Evolutionary conservation across 2,113 vertebrate species (phyloP).

Genomic region (Kryptolebias marmoratus): DNA sequence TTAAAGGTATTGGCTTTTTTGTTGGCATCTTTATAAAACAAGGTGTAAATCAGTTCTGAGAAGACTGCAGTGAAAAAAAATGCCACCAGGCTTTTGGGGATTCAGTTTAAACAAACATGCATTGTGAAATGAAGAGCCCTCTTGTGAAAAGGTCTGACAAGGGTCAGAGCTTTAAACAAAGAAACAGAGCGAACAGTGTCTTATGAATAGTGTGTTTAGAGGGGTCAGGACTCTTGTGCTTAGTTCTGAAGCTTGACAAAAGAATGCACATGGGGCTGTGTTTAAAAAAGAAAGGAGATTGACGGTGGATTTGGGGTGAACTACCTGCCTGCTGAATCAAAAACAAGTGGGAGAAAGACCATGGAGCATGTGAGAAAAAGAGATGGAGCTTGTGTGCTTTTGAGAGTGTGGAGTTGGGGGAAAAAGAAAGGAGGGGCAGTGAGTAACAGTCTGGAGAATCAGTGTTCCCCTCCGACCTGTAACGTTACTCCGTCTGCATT

Average conservation of each 20-base stretch:
- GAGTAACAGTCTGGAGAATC: constrained; percentile 81
- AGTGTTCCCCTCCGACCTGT: constrained; percentile 85
- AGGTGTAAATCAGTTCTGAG: constrained; percentile 7
- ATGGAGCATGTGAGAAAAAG: constrained; percentile 44
- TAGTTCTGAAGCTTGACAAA: constrained; percentile 71
- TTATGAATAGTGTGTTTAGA: constrained; percentile 59
- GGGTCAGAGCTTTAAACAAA: constrained; percentile 55
- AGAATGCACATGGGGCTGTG: constrained; percentile 77
- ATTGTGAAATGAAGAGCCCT: constrained; percentile 29
- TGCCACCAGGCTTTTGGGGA: constrained; percentile 18
- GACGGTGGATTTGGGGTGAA: constrained; percentile 35
- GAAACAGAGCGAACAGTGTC: constrained; percentile 38
- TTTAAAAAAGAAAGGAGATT: constrained; percentile 18
- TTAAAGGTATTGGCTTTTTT: neutral
- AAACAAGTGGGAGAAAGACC: constrained; percentile 25
- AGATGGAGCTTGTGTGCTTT: constrained; percentile 15
- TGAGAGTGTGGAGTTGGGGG: constrained; percentile 7
- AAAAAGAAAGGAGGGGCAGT: constrained; percentile 52
- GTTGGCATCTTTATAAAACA: neutral
- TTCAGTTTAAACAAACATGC: constrained; percentile 27
- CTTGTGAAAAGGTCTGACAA: constrained; percentile 39
- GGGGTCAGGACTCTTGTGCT: constrained; percentile 62
- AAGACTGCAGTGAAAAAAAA: neutral
- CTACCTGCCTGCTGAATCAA: constrained; percentile 56
- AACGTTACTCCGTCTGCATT: constrained; percentile 88